Percentiles rank a stretch among this genome's conserved stretches.
Evolutionary conservation across 2,797 vertebrate species (phyloP).

Genomic region (Falco concolor): DNA sequence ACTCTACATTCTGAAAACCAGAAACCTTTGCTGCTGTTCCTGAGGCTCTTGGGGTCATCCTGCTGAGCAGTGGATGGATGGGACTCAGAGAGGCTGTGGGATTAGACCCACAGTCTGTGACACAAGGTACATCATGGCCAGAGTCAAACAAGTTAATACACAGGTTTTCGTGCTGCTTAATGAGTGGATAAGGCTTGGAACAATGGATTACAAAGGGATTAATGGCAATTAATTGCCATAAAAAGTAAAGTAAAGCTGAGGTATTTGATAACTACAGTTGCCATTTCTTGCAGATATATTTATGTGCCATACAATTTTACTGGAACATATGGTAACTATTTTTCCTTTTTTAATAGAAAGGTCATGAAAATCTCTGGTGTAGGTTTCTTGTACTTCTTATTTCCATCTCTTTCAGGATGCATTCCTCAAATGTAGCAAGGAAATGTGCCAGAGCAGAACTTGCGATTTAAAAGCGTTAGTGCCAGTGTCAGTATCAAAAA

Average conservation of each 20-base stretch:
- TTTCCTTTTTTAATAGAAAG: neutral
- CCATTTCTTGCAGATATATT: neutral
- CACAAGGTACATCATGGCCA: neutral
- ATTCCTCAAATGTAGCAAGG: neutral
- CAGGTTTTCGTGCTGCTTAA: neutral
- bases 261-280: neutral
- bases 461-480: neutral
- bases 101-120: neutral
- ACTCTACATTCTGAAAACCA: neutral
- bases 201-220: neutral
- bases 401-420: neutral
- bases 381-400: neutral
- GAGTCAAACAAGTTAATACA: neutral
- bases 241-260: neutral
- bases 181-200: neutral
- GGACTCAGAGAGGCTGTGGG: neutral
- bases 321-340: neutral
- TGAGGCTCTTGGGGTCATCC: neutral
- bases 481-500: neutral
- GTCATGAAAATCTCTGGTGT: neutral
- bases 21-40: neutral
- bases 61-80: neutral
- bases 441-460: neutral
- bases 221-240: neutral
- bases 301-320: neutral